Evolutionary conservation across 2,797 vertebrate species (phyloP), one percentile per base, ranked within the genome.

Genomic region (Orientallactaga sibirica): DNA sequence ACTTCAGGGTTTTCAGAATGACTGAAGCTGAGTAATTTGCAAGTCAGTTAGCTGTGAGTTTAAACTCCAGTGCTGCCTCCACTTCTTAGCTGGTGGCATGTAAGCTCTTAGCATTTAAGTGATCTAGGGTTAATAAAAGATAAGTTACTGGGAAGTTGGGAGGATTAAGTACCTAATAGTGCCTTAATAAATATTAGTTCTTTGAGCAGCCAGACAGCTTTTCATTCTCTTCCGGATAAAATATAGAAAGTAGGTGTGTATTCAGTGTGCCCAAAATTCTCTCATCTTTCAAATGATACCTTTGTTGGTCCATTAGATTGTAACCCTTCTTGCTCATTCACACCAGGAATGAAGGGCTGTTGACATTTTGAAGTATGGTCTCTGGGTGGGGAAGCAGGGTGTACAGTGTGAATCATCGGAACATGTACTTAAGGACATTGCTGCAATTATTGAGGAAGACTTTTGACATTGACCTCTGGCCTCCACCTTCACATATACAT

Each of bases 141-240:
- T 80, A 91, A 37, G 7, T 67, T 86, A 52, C 7, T 52, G 85
- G 33, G 22, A 20, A 29, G 10, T 16, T 55, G 27, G 70, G 58
- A 86, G 48, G 67, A 78, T 43, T 81, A 85, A 92, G 27, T 81
- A 43, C 19, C 66, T 52, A 29, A 4, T 22, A n/a, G 18, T 76
- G 24, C 37, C 25, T 91, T 96, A 61, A 70, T 95, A 75, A 88
- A 91, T 66, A 92, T 24, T 86, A 58, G 9, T 68, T 67, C 58
- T 68, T 66, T 41, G 15, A 75, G 76, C 15, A 71, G 29, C 55
- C 41, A 33, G 68, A 48, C 3, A 58, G 55, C 4, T 92, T 68
- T 70, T 43, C 5, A 79, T 86, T 90, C 24, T 81, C 10, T 83
- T 94, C 33, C 61, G 71, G 29, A 22, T n/a, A 86, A 83, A 91